Base-by-base conservation (phyloP, 2,113 vertebrate genomes). In the Triplophysa siluroides region DNA sequence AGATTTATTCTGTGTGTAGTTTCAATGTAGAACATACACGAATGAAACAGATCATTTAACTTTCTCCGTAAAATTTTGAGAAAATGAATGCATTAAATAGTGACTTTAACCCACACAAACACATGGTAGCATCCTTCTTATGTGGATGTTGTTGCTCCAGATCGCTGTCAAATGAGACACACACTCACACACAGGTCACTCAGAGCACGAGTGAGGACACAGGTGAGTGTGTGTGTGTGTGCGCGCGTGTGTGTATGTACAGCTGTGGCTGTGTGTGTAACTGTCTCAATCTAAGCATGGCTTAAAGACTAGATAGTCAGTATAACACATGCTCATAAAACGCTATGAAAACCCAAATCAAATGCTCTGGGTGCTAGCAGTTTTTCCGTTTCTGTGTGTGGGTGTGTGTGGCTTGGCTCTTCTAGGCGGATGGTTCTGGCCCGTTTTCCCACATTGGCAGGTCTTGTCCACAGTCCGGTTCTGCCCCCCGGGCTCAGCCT, bases 401-500 rank as follows among this genome's bases (percentile, higher is more conserved):
- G 38, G n/a, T 80, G 62, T 85, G 75, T 73, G 80, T 86, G 85
- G 86, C 73, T 87, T 78, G 84, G 84, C 88, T 88, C 83, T 81
- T 92, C 74, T 75, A 94, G 93, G 89, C 92, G 92, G 88, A 93
- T 94, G 93, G 92, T 94, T 74, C 89, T 94, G 88, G 92, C 92
- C n/a, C 91, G 92, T 68, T 93, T 93, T 81, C 93, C 93, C 56
- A 92, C 92, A 2, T 90, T 94, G 78, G 91, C 93, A 69, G 92
- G 93, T 78, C 88, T 94, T 87, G 90, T 93, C 82, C 91, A 91
- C 78, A 84, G 89, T 63, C 85, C 93, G 4, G 86, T 90, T 86
- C 85, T 93, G 85, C 92, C 91, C 66, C 93, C 92, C 16, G 90
- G 91, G 81, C 92, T 94, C 87, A 92, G 89, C 83, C 86, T 94